Conservation (phyloP, 2,888 invertebrate species). For the Himalopsyche tibetana region DNA sequence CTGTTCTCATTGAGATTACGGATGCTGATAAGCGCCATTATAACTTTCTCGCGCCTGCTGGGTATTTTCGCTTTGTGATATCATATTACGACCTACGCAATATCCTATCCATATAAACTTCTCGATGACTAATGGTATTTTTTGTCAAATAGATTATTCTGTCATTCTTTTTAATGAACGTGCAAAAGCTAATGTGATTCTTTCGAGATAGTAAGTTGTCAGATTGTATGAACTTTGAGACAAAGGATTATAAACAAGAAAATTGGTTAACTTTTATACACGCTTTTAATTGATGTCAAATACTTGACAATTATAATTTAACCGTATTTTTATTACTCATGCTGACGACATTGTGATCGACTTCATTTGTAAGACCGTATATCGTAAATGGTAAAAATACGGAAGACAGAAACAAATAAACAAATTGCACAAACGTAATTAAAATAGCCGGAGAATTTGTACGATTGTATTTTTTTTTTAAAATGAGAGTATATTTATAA, state of each 20-base stretch:
- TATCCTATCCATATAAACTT: slow-evolving; percentile 70
- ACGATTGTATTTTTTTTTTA: too few relatives aligned
- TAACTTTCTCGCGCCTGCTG: slow-evolving; percentile 78
- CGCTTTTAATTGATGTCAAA: slow-evolving; percentile 9
- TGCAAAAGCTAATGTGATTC: slow-evolving; percentile 44
- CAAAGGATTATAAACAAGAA: slow-evolving; percentile 57
- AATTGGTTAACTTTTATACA: slow-evolving; percentile 36
- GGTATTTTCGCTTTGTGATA: slow-evolving; percentile 80
- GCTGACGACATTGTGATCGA: too few relatives aligned
- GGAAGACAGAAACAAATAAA: not conserved
- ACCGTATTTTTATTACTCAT: slow-evolving; percentile 13
- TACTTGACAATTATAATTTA: not conserved
- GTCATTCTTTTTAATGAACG: slow-evolving; percentile 55
- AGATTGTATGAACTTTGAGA: slow-evolving; percentile 60
- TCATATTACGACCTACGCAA: slow-evolving; percentile 79
- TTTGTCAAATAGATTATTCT: slow-evolving; percentile 56
- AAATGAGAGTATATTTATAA: too few relatives aligned
- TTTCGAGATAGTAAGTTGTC: slow-evolving; percentile 37
- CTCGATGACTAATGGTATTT: slow-evolving; percentile 76
- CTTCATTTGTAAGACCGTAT: not conserved
- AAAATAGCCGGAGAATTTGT: not conserved
- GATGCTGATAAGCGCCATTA: slow-evolving; percentile 79
- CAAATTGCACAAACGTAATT: not conserved
- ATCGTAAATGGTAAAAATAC: not conserved
- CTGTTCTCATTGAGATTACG: slow-evolving; percentile 67